Evolutionary conservation across 2,888 invertebrate genomes (phyloP).

Genomic region (Cataglyphis altisquamis): DNA sequence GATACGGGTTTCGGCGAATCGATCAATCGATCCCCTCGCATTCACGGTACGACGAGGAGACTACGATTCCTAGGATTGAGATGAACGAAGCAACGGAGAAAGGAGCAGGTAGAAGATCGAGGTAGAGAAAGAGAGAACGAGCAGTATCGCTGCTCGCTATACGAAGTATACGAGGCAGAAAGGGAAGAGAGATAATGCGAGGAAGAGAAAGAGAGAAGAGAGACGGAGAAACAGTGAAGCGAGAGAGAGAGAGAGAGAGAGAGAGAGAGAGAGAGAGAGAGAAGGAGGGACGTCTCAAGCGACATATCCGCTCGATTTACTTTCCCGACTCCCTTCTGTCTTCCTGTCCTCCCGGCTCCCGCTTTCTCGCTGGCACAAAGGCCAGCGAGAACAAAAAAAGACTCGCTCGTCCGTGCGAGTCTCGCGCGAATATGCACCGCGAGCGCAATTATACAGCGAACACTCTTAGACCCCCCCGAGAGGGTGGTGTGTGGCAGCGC

Average conservation of each 20-base stretch:
- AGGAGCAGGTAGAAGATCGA: not conserved
- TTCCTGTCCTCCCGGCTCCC: constrained; percentile 72
- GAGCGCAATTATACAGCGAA: constrained; percentile 73
- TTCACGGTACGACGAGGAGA: not conserved
- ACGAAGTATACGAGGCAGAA: not conserved
- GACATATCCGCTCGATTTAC: constrained; percentile 77
- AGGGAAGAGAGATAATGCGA: not conserved
- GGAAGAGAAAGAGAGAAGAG: not conserved
- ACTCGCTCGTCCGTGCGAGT: constrained; percentile 73
- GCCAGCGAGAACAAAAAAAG: constrained; percentile 72
- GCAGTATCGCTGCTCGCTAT: too few species aligned
- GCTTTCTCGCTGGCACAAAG: constrained; percentile 73
- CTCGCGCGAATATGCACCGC: constrained; percentile 71
- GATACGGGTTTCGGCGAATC: constrained; percentile 65
- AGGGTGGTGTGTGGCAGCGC: not conserved
- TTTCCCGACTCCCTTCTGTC: constrained; percentile 78
- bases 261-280: too few species aligned
- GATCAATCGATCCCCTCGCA: constrained; percentile 67
- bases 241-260: not conserved
- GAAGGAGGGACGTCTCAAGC: constrained; percentile 44
- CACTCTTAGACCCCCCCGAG: constrained; percentile 40
- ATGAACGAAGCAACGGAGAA: not conserved
- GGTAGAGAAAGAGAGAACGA: not conserved
- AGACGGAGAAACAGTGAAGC: too few species aligned
- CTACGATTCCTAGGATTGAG: not conserved